Base-by-base conservation (phyloP, 2,113 vertebrate genomes). In the Semicossyphus pulcher region DNA sequence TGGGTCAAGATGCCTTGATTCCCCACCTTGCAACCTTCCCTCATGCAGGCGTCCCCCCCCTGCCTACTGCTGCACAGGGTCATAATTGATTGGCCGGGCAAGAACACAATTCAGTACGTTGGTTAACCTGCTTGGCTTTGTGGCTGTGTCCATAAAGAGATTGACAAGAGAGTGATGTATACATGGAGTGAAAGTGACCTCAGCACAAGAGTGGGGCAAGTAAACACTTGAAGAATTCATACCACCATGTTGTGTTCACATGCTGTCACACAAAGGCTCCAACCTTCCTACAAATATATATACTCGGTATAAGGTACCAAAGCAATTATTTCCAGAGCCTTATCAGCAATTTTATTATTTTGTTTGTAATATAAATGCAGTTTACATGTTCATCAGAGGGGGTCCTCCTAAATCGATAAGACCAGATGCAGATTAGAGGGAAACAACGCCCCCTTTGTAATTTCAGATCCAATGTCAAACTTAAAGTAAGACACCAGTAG, bases 31-130 rank as follows among this genome's bases (percentile, higher is more conserved):
- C 21, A 72, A 42, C 32, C 42, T 31, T 42, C 42, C 76, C 64
- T 41, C 57, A 25, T 1, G 2, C 52, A 34, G 23, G 26, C 25
- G 16, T 51, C 73, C 48, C 79, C 48, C 79, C 67, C 44, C 41
- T 28, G n/a, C 51, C 54, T 14, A 5, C 58, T 62, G 72, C 72
- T 45, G 26, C 64, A 57, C 32, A 32, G 79, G 81, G 82, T 80
- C 71, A 74, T 42, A 51, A 66, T 64, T 52, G 83, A 91, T 85
- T 81, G 85, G 76, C 60, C 25, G 51, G 59, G 73, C 39, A 76
- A 74, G 87, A 88, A 89, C 80, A 83, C 68, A 79, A 81, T 76
- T 86, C 78, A 68, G 63, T 41, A 32, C 21, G 18, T 71, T 25
- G 83, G 69, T 88, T 86, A 80, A 88, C 83, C 76, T 60, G 36